A percentile compares a stretch with the other conserved stretches of the same genome.
Evolutionary conservation across 2,797 vertebrate genomes (phyloP).

Genomic region (Muscicapa comitata): DNA sequence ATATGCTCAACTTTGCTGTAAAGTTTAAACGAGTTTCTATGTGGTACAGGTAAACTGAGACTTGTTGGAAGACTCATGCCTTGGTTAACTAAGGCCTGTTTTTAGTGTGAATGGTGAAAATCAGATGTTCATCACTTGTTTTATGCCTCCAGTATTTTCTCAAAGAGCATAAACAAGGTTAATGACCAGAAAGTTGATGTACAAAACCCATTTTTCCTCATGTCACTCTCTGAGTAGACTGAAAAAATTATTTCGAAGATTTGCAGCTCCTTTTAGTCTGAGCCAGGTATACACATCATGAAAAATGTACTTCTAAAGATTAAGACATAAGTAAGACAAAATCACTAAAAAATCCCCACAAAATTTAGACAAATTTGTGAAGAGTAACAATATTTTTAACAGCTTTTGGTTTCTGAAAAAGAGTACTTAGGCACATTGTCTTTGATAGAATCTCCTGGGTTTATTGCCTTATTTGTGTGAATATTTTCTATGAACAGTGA

Average conservation of each 20-base stretch:
- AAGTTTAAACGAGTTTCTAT: not conserved
- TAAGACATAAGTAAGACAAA: not conserved
- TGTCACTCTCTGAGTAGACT: not conserved
- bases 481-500: constrained; percentile 25
- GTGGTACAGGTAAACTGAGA: not conserved
- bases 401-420: not conserved
- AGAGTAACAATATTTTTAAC: not conserved
- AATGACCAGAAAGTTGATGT: not conserved
- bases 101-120: not conserved
- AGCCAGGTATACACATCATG: not conserved
- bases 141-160: not conserved
- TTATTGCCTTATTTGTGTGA: not conserved
- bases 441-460: not conserved
- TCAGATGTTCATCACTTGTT: not conserved
- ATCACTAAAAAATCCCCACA: not conserved
- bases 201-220: not conserved
- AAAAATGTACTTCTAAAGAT: not conserved
- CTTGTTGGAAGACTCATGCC: not conserved
- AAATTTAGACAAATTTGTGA: not conserved
- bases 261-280: not conserved
- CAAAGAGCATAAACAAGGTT: not conserved
- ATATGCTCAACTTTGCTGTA: not conserved
- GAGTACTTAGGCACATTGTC: not conserved
- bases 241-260: not conserved
- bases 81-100: not conserved